Evolutionary conservation across 2,113 vertebrate genomes (phyloP).

Genomic region (Phodopus roborovskii): DNA sequence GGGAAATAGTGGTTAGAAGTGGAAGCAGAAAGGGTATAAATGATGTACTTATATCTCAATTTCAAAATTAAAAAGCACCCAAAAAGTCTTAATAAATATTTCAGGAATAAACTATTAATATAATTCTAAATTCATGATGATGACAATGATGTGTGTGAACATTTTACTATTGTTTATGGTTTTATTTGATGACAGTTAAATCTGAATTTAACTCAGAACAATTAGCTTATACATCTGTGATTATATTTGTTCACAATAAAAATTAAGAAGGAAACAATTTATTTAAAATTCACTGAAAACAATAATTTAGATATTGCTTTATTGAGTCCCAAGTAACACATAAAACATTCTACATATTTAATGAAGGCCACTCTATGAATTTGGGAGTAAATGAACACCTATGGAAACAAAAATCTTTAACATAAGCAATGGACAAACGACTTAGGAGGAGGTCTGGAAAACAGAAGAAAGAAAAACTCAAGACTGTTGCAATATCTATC

Average conservation of each 20-base stretch:
- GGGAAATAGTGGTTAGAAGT: background rate
- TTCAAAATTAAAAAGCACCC: background rate
- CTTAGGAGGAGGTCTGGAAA: background rate
- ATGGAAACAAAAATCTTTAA: conserved; percentile 6
- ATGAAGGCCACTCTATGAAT: background rate
- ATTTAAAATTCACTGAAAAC: background rate
- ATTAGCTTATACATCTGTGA: background rate
- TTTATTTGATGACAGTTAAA: conserved; percentile 30
- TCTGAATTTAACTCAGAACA: background rate
- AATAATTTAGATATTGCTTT: background rate
- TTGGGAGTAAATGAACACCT: background rate
- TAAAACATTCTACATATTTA: background rate
- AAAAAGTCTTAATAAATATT: background rate
- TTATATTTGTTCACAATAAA: background rate
- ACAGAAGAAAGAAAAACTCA: background rate
- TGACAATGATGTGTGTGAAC: background rate
- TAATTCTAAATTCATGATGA: background rate
- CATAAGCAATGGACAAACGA: background rate
- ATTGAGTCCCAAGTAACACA: background rate
- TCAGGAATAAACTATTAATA: background rate
- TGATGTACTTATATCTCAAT: background rate
- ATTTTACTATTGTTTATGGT: background rate
- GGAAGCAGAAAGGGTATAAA: background rate
- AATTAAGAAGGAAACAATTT: background rate
- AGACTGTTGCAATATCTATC: background rate